A percentile compares a stretch with the other conserved stretches of the same genome.
Conservation (phyloP, 2,888 invertebrate species). For the Limnephilus auricula region DNA sequence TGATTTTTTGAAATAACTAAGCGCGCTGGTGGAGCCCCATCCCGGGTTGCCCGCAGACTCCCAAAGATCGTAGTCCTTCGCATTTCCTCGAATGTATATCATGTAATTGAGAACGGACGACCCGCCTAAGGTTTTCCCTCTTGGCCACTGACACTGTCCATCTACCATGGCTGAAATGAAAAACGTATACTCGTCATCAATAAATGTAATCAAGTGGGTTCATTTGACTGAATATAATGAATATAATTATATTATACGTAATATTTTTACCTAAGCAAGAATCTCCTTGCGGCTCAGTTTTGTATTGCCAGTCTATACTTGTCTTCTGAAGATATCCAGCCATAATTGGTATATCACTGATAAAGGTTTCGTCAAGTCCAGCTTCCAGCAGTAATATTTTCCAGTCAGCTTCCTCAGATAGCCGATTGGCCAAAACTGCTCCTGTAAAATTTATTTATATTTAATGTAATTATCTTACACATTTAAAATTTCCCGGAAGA, state of each 20-base stretch:
- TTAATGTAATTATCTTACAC: background rate
- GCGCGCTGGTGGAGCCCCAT: slow-evolving; percentile 77
- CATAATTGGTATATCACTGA: slow-evolving; percentile 30
- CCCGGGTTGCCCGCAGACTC: slow-evolving; percentile 75
- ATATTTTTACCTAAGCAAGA: background rate
- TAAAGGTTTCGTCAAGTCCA: slow-evolving; percentile 28
- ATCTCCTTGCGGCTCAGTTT: slow-evolving; percentile 29
- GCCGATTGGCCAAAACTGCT: slow-evolving; percentile 33
- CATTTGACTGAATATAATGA: background rate
- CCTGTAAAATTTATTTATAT: background rate
- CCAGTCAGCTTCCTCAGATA: slow-evolving; percentile 12
- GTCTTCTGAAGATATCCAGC: slow-evolving; percentile 16
- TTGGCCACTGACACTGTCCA: slow-evolving; percentile 76
- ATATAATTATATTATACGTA: background rate
- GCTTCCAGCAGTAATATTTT: slow-evolving; percentile 40
- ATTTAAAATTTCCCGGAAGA: no score
- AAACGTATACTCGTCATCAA: background rate
- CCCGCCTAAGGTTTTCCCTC: slow-evolving; percentile 82
- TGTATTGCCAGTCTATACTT: slow-evolving; percentile 43
- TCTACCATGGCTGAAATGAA: slow-evolving; percentile 71
- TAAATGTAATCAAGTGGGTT: background rate
- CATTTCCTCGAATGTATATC: slow-evolving; percentile 79
- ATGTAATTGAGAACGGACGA: slow-evolving; percentile 80
- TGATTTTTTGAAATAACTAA: slow-evolving; percentile 75
- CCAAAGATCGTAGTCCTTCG: slow-evolving; percentile 78